Conservation (phyloP, 2,888 invertebrate genomes). For the Noctua fimbriata region DNA sequence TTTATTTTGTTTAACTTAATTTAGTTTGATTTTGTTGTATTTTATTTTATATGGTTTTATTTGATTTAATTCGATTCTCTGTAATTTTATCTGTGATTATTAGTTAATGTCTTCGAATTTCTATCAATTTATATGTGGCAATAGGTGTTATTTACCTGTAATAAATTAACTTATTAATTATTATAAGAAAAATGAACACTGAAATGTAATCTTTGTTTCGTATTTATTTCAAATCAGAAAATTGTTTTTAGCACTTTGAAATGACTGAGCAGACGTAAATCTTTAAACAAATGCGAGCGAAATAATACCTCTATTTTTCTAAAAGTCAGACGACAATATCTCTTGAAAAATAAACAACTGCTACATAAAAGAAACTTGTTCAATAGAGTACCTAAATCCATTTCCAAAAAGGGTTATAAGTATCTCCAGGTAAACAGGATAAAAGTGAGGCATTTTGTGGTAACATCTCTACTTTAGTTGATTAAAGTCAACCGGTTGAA, state of each 20-base stretch:
- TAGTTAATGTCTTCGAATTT: too few relatives aligned
- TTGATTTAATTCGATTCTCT: too few relatives aligned
- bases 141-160: too few relatives aligned
- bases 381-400: constrained; percentile 52
- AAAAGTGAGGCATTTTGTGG: constrained; percentile 19
- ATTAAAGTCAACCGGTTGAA: constrained; percentile 32
- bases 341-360: constrained; percentile 46
- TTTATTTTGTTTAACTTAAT: too few relatives aligned
- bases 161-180: too few relatives aligned
- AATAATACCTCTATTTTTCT: constrained; percentile 32
- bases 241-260: constrained; percentile 3
- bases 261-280: neutral
- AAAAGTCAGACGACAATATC: constrained; percentile 32
- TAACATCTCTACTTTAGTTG: constrained; percentile 30
- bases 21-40: too few relatives aligned
- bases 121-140: too few relatives aligned
- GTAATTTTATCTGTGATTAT: too few relatives aligned
- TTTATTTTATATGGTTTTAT: too few relatives aligned
- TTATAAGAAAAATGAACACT: neutral
- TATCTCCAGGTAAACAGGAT: constrained; percentile 26
- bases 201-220: neutral
- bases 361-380: constrained; percentile 51
- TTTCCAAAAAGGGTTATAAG: constrained; percentile 30
- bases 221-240: neutral
- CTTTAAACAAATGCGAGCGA: constrained; percentile 14